These are phyloP conservation scores for Heliconius nattereri DNA, from an alignment of 1,140 invertebrate genomes.

Conservation along the genomic window DNA sequence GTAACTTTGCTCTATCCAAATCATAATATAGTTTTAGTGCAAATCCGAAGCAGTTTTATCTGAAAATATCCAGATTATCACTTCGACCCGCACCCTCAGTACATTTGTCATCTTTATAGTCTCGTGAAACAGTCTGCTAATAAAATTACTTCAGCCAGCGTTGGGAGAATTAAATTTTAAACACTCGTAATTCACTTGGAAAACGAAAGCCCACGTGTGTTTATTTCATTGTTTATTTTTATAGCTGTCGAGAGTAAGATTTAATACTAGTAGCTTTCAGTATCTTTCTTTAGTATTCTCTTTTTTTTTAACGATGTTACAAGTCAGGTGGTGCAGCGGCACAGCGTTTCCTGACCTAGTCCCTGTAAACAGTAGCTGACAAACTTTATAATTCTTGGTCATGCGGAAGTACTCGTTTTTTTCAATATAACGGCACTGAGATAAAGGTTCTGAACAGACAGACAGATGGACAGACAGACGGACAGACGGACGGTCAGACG, in stretches of 20 bases:
- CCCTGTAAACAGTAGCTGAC: too few species aligned
- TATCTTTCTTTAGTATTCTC: background rate
- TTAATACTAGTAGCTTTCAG: background rate
- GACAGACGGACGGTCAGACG: too few species aligned
- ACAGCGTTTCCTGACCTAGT: too few species aligned
- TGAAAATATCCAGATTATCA: slow-evolving; percentile 46
- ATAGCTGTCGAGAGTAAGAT: background rate
- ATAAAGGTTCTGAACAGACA: too few species aligned
- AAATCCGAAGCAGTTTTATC: slow-evolving; percentile 31
- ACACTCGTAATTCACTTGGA: slow-evolving; percentile 35
- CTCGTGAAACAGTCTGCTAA: slow-evolving; percentile 48
- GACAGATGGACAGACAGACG: too few species aligned
- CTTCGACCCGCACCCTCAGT: slow-evolving; percentile 39
- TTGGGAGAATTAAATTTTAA: slow-evolving; percentile 44
- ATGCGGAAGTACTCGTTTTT: too few species aligned
- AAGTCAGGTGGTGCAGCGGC: too few species aligned
- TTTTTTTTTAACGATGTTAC: background rate
- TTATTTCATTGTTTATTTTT: slow-evolving; percentile 14
- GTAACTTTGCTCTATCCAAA: background rate
- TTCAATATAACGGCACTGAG: too few species aligned
- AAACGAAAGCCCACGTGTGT: slow-evolving; percentile 13
- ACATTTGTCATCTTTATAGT: slow-evolving; percentile 50
- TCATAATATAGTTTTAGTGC: slow-evolving; percentile 5
- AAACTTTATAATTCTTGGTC: too few species aligned
- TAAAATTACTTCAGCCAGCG: slow-evolving; percentile 42